These are phyloP conservation scores for Gallirallus australis DNA, from an alignment of 2,797 vertebrate genomes.

Conservation along the genomic window DNA sequence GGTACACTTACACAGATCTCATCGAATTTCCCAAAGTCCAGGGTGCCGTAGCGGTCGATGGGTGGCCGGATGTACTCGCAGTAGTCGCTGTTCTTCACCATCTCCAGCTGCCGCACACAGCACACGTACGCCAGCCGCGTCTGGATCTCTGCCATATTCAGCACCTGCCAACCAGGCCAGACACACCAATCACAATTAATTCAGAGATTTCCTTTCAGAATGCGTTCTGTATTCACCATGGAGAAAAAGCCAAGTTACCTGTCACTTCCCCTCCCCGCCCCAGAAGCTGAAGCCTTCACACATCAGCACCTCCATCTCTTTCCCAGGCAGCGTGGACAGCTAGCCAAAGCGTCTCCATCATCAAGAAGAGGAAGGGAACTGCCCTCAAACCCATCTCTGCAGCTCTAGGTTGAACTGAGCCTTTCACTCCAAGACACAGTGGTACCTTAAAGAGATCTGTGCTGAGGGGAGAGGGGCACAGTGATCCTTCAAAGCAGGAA, in stretches of 20 bases:
- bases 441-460: not conserved
- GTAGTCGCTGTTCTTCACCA: conserved; percentile 90
- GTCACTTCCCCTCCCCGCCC: not conserved
- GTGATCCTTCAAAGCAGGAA: not conserved
- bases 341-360: not conserved
- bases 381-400: not conserved
- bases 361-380: not conserved
- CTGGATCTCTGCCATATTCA: conserved; percentile 98
- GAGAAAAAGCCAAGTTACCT: not conserved
- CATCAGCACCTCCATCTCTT: not conserved
- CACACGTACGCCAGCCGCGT: conserved; percentile 93
- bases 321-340: not conserved
- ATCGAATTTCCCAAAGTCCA: conserved; percentile 93
- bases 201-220: not conserved
- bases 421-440: fast-evolving
- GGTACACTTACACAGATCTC: conserved; percentile 90
- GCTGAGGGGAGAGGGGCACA: not conserved
- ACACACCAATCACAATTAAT: not conserved
- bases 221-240: not conserved
- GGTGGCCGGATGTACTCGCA: conserved; percentile 94
- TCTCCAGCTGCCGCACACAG: conserved; percentile 93
- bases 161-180: conserved; percentile 80
- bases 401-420: not conserved
- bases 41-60: conserved; percentile 90
- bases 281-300: not conserved